Base-by-base conservation (phyloP, 2,797 vertebrate species). In the Todus mexicanus region DNA sequence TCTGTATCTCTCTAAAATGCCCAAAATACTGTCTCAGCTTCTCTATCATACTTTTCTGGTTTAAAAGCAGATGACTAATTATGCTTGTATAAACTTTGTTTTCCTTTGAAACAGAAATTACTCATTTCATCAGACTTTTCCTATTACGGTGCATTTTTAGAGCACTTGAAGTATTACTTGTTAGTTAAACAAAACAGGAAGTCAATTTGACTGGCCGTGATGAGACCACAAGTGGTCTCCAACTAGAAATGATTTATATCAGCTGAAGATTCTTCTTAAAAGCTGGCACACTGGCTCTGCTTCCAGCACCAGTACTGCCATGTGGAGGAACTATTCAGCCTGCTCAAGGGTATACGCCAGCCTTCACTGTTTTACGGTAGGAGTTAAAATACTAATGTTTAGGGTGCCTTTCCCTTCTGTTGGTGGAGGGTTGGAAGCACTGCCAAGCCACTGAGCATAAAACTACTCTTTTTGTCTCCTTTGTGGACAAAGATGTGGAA, bases 61-160 rank as follows among this genome's bases (percentile, higher is more conserved):
- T 92, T 91, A 95, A 91, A 64, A 95, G 68, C 84, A 92, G 84
- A 81, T 47, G 70, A 95, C 60, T 96, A 91, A 96, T 93, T 93
- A 89, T 11, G 7, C n/a, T 83, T 84, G 45, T 85, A 94, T 90
- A 90, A 86, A 93, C 93, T 87, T 90, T 79, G 35, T 89, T 76
- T 95, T 93, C 78, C 79, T 95, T 95, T 89, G 94, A 93, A 96
- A 96, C 18, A 4, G 33, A 89, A 96, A 95, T 89, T 73, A 61
- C 69, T 87, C 71, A 59, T n/a, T 95, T 87, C 0, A 3, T 92
- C 92, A 95, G 84, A 71, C 73, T 94, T 96, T 68, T 89, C 70
- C 56, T 90, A 79, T 79, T 88, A 92, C 22, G 23, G 20, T 76
- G 43, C 48, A 82, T 87, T 94, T 95, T 92, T 51, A 45, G 81